Evolutionary conservation across 2,888 invertebrate genomes (phyloP).

Genomic region (Acleris holmiana): DNA sequence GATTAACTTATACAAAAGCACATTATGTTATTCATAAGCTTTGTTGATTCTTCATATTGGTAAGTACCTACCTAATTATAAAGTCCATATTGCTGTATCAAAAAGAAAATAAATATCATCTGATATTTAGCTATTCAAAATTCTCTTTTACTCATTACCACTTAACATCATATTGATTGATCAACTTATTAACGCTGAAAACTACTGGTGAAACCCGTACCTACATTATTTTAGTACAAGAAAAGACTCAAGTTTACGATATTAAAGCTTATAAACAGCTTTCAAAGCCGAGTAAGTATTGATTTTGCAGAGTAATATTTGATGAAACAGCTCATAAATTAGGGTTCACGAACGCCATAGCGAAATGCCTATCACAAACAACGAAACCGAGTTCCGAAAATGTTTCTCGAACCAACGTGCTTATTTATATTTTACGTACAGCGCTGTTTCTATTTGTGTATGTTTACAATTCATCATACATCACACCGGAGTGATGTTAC

Average conservation of each 20-base stretch:
- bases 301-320: slow-evolving; percentile 17
- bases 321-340: slow-evolving; percentile 18
- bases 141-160: no score
- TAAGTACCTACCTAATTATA: no score
- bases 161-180: no score
- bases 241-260: not conserved
- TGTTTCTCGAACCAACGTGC: slow-evolving; percentile 33
- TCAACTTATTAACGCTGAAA: no score
- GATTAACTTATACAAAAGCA: not conserved
- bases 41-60: no score
- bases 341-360: slow-evolving; percentile 8
- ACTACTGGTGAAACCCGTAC: no score
- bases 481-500: slow-evolving; percentile 39
- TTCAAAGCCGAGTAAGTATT: slow-evolving; percentile 7
- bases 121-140: no score
- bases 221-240: no score
- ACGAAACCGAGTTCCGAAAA: slow-evolving; percentile 25
- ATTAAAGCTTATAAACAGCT: not conserved
- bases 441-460: slow-evolving; percentile 40
- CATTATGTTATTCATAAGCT: no score
- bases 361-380: slow-evolving; percentile 24
- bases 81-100: no score
- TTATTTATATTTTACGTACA: slow-evolving; percentile 35
- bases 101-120: no score
- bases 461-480: slow-evolving; percentile 43